These are phyloP conservation scores for Cephus spinipes DNA, from an alignment of 2,888 invertebrate genomes.

Conservation along the genomic window DNA sequence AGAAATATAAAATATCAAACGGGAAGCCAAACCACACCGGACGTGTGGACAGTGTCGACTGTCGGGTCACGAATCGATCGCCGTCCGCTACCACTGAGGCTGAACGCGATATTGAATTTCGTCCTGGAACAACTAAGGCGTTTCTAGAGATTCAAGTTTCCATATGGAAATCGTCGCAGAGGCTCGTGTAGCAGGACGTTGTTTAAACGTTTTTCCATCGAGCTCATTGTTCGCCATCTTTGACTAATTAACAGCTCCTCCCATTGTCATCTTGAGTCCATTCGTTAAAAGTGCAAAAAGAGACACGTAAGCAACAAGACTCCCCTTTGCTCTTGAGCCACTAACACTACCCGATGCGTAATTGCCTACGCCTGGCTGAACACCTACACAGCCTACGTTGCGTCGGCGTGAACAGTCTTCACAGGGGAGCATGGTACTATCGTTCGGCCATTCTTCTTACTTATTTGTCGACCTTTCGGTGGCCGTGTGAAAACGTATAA, in stretches of 20 bases:
- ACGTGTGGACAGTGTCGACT: background rate
- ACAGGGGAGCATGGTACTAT: background rate
- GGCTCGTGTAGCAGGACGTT: background rate
- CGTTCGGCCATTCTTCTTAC: background rate
- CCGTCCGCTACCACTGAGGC: conserved; percentile 23
- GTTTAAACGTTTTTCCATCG: background rate
- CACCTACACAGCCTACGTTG: background rate
- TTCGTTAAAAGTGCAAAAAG: background rate
- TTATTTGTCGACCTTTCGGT: background rate
- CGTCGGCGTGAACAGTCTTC: background rate
- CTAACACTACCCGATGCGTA: background rate
- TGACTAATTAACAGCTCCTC: background rate
- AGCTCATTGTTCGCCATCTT: background rate
- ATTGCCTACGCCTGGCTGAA: background rate
- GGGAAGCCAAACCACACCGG: conserved; percentile 28
- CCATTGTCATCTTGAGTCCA: background rate
- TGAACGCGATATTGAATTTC: conserved; percentile 29
- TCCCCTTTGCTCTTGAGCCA: background rate
- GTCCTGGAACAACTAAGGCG: background rate
- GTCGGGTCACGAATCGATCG: conserved; percentile 26
- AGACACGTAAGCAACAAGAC: background rate
- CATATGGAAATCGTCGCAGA: background rate
- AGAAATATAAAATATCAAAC: conserved; percentile 13
- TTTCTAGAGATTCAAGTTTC: background rate
- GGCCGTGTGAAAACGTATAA: background rate